Evolutionary conservation across 1,140 invertebrate genomes (phyloP), one percentile per base, ranked within the genome.

Genomic region (Tribolium castaneum): DNA sequence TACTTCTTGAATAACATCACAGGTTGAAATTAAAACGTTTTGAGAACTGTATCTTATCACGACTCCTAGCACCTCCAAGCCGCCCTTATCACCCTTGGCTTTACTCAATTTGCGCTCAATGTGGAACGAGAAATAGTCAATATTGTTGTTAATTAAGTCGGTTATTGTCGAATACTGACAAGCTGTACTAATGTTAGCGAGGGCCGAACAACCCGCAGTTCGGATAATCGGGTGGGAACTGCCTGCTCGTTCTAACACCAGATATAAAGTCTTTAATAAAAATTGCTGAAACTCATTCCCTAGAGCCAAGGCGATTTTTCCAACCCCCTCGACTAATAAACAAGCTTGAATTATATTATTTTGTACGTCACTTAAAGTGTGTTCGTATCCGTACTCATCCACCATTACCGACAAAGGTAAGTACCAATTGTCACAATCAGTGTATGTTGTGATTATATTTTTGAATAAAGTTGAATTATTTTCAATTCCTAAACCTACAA

Each of bases 71-170:
- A 91, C 91, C 78, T 89, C 87, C 4, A 92, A 84, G 3, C 91
- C 90, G 9, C 87, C 87, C 3, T 86, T 85, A 84, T 90, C 90
- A 10, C 86, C 82, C 22, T 88, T 81, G 66, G 90, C 85, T 81
- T 88, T 88, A 13, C 89, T 89, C n/a, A 94, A 86, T 84, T 91
- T 90, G 0, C 89, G 83, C 9, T 89, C 90, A 39, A 93, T 88
- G 73, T 93, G 90, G 80, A 90, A 90, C 0, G 91, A 90, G 80
- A 93, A 90, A 81, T 93, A 93, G 84, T 93, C 92, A 1, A 91
- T 88, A 81, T 94, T 93, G 1, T 80, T 76, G 19, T 87, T 87
- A 30, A 94, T 86, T 14, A 94, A 86, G 4, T 89, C 86, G 0
- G 88, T 87, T 1, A 92, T 87, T 34, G 86, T 85, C 3, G 81